These are phyloP conservation scores for Psittacula cyanocephala DNA, from an alignment of 2,113 vertebrate genomes.

Conservation along the genomic window DNA sequence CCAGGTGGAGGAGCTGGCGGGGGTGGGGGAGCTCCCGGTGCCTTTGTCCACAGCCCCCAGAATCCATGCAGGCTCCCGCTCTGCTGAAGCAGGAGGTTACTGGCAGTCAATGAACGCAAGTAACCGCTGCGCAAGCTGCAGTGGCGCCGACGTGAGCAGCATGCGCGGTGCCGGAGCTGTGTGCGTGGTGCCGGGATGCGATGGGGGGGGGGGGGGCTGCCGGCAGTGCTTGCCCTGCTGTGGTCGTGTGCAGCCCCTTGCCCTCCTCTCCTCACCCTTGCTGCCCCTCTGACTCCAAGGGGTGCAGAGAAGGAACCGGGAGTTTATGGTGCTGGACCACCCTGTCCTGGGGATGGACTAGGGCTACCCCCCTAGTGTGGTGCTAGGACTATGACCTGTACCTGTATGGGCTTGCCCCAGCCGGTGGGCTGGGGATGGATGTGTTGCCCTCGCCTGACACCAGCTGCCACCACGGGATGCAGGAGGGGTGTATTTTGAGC, in stretches of 20 bases:
- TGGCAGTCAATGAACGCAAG: conserved; percentile 69
- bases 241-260: not conserved
- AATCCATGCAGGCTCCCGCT: fast-evolving
- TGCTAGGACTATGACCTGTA: fast-evolving
- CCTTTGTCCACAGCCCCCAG: not conserved
- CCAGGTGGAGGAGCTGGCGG: not conserved
- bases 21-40: not conserved
- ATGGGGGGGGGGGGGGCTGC: not conserved
- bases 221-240: not conserved
- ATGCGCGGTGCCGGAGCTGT: not conserved
- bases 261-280: not conserved
- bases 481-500: fast-evolving
- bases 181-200: not conserved
- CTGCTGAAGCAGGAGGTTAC: conserved; percentile 57
- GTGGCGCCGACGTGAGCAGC: conserved; percentile 56
- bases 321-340: fast-evolving
- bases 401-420: not conserved
- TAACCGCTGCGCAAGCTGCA: conserved; percentile 64
- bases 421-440: not conserved
- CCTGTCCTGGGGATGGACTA: not conserved
- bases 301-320: fast-evolving
- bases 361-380: fast-evolving
- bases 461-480: not conserved
- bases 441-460: fast-evolving
- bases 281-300: not conserved